phyloP scores from a whole-genome alignment of 2,113 vertebrate species.

The Progne subis region DNA sequence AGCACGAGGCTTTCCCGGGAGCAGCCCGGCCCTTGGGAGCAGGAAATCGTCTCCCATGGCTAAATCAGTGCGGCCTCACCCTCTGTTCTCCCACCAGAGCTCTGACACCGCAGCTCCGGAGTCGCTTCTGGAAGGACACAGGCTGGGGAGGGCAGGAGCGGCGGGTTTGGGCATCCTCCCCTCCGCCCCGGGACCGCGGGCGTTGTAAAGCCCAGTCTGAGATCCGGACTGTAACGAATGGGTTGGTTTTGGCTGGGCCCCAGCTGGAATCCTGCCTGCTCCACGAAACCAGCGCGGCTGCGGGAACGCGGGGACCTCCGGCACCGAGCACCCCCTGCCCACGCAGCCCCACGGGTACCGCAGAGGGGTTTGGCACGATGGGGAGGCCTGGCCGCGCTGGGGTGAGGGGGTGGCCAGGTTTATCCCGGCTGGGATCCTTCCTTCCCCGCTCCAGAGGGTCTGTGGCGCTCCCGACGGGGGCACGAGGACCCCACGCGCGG shows the following conservation, averaged over 20 bases:
- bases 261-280: slow-evolving; percentile 32
- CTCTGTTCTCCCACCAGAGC: not conserved
- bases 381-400: accelerated
- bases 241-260: slow-evolving; percentile 46
- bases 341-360: accelerated
- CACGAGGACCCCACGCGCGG: not conserved
- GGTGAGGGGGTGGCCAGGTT: not conserved
- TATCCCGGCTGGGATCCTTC: not conserved
- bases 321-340: not conserved
- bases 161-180: not conserved
- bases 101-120: accelerated
- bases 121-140: accelerated
- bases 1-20: not conserved
- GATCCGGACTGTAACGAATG: slow-evolving; percentile 9
- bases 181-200: accelerated
- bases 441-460: not conserved
- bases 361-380: accelerated
- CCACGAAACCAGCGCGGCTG: not conserved
- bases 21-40: not conserved
- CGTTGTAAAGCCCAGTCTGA: slow-evolving; percentile 3
- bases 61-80: not conserved
- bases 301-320: not conserved
- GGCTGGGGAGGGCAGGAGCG: not conserved
- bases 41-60: not conserved
- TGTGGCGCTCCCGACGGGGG: not conserved